A percentile compares a stretch with the other conserved stretches of the same genome.
These are phyloP conservation scores for Pipistrellus nathusii DNA, from an alignment of 2,797 vertebrate species.

Conservation along the genomic window DNA sequence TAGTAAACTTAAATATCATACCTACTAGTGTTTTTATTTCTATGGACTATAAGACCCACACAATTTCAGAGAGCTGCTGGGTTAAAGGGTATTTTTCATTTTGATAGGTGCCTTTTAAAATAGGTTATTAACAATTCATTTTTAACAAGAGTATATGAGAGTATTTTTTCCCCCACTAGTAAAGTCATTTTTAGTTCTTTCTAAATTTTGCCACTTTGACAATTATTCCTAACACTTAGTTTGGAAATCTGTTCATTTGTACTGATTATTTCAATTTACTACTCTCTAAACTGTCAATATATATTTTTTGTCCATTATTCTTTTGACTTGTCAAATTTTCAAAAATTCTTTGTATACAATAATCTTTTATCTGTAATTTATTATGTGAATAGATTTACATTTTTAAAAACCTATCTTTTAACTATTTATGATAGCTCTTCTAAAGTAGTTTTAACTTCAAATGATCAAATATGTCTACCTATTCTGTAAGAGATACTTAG, in stretches of 20 bases:
- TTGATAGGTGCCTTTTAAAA: slow-evolving; percentile 11
- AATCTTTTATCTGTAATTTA: background rate
- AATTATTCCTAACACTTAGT: background rate
- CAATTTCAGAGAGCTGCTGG: background rate
- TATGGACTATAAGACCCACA: background rate
- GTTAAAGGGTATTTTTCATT: background rate
- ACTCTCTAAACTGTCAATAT: background rate
- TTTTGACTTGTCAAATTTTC: background rate
- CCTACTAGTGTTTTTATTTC: background rate
- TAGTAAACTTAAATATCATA: slow-evolving; percentile 24
- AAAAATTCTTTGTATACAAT: background rate
- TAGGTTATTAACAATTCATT: background rate
- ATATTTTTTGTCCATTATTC: background rate
- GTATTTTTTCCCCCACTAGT: background rate
- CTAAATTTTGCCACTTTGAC: background rate
- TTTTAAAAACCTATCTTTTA: background rate
- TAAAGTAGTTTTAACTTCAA: background rate
- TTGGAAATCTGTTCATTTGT: background rate
- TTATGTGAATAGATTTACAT: background rate
- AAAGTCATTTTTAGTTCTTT: slow-evolving; percentile 27
- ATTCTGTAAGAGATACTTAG: slow-evolving; percentile 8
- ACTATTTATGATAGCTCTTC: background rate
- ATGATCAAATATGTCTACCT: slow-evolving; percentile 12
- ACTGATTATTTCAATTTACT: background rate
- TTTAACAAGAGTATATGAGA: background rate